Evolutionary conservation across 2,797 vertebrate species (phyloP).

Genomic region (Coreius guichenoti): DNA sequence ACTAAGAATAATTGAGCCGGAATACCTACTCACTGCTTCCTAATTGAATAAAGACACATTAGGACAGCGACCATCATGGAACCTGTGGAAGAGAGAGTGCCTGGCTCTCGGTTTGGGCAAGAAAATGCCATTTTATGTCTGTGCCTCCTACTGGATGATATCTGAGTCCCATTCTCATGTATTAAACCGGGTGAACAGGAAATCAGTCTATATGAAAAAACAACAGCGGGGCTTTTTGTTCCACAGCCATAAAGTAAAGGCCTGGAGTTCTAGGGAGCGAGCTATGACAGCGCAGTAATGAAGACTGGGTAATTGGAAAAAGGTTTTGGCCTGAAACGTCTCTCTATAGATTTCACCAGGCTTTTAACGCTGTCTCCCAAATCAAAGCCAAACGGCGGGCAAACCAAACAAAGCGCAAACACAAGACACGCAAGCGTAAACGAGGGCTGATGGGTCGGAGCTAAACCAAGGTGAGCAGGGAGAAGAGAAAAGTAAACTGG

Average conservation of each 20-base stretch:
- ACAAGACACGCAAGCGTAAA: conserved; percentile 73
- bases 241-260: conserved; percentile 74
- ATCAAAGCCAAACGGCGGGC: conserved; percentile 81
- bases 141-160: conserved; percentile 64
- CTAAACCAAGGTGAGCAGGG: conserved; percentile 21
- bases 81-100: conserved; percentile 31
- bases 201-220: conserved; percentile 70
- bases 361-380: conserved; percentile 74
- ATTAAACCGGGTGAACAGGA: conserved; percentile 62
- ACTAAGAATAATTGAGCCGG: conserved; percentile 36
- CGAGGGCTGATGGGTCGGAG: conserved; percentile 75
- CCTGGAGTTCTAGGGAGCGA: conserved; percentile 67
- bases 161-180: conserved; percentile 57
- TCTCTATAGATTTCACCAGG: conserved; percentile 73
- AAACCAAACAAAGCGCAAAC: conserved; percentile 78
- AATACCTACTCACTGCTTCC: conserved; percentile 50
- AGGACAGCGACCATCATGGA: conserved; percentile 37
- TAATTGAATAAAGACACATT: conserved; percentile 61
- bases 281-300: conserved; percentile 77
- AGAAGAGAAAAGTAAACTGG: not conserved
- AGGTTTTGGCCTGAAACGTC: conserved; percentile 75
- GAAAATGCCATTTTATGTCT: conserved; percentile 45
- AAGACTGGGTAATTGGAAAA: conserved; percentile 82
- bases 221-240: conserved; percentile 68
- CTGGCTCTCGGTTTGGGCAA: conserved; percentile 31